Conservation (phyloP, 2,888 invertebrate genomes). For the Pseudolycoriella hygida region DNA sequence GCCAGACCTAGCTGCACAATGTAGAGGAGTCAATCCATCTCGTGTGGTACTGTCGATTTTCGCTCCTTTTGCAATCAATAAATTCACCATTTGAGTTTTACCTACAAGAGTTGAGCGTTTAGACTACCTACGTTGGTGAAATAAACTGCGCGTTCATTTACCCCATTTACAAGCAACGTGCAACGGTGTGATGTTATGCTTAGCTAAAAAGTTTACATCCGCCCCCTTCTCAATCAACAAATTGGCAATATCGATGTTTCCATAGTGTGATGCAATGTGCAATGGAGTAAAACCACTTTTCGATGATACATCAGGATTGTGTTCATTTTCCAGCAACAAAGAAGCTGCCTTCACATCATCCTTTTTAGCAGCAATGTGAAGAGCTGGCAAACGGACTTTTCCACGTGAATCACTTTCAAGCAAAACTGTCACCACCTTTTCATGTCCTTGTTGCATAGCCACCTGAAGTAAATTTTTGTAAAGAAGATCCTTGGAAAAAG, state of each 20-base stretch:
- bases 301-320: slow-evolving; percentile 91
- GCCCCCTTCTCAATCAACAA: slow-evolving; percentile 80
- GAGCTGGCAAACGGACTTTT: slow-evolving; percentile 85
- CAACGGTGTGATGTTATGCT: slow-evolving; percentile 94
- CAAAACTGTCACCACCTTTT: slow-evolving; percentile 88
- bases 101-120: too few species aligned
- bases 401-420: slow-evolving; percentile 93
- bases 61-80: slow-evolving; percentile 76
- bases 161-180: slow-evolving; percentile 99
- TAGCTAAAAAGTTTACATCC: slow-evolving; percentile 89
- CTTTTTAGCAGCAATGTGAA: slow-evolving; percentile 98
- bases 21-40: slow-evolving; percentile 89
- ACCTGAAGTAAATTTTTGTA: too few species aligned
- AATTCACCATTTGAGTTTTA: slow-evolving; percentile 76
- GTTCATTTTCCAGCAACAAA: slow-evolving; percentile 81
- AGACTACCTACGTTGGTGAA: too few species aligned
- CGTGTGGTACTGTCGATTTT: slow-evolving; percentile 85
- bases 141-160: too few species aligned
- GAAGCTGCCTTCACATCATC: slow-evolving; percentile 94
- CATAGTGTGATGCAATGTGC: slow-evolving; percentile 97
- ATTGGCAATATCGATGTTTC: slow-evolving; percentile 84
- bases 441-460: slow-evolving; percentile 97
- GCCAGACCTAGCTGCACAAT: slow-evolving; percentile 93
- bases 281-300: slow-evolving; percentile 97
- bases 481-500: too few species aligned